Evolutionary conservation across 2,888 invertebrate genomes (phyloP).

Genomic region (Antheraea yamamai): DNA sequence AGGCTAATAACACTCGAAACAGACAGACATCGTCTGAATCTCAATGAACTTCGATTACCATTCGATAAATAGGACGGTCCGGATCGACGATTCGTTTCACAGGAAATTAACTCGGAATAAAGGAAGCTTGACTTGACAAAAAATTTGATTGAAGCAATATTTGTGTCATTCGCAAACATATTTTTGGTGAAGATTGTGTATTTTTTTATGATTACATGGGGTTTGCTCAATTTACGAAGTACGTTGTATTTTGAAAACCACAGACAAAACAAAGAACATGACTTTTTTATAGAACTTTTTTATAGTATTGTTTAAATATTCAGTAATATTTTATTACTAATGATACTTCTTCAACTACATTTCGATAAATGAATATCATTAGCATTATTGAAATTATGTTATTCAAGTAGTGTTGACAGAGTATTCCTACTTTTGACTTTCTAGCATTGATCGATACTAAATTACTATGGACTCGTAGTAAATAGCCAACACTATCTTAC

Average conservation of each 20-base stretch:
- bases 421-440: no score
- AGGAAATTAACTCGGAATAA: slow-evolving; percentile 42
- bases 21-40: slow-evolving; percentile 22
- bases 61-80: slow-evolving; percentile 32
- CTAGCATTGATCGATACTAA: no score
- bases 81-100: slow-evolving; percentile 33
- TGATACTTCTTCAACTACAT: no score
- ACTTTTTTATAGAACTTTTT: no score
- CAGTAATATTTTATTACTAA: no score
- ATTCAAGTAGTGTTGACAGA: no score
- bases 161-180: slow-evolving; percentile 10
- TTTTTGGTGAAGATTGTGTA: background rate
- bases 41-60: slow-evolving; percentile 31
- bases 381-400: no score
- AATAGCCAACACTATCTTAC: no score
- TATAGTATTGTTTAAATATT: no score
- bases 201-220: background rate
- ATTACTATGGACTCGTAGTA: no score
- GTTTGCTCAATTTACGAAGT: background rate
- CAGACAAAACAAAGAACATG: no score
- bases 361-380: no score
- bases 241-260: background rate
- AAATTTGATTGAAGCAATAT: slow-evolving; percentile 18
- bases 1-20: slow-evolving; percentile 23
- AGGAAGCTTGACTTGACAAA: slow-evolving; percentile 33